Evolutionary conservation across 2,888 invertebrate species (phyloP).

Genomic region (Caenorhabditis japonica): DNA sequence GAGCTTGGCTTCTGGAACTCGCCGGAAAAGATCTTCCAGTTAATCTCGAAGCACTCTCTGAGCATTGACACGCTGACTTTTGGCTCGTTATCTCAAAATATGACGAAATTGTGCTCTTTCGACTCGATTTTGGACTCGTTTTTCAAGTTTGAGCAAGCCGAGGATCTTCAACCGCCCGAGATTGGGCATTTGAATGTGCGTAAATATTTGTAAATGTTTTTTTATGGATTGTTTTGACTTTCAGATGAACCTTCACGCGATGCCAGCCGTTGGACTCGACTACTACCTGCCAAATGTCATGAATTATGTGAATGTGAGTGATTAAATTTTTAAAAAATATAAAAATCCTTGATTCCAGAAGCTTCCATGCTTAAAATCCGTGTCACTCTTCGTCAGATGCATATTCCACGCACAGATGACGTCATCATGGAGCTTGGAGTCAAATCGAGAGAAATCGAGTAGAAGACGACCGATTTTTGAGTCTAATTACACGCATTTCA

Average conservation of each 20-base stretch:
- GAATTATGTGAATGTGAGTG: conserved; percentile 43
- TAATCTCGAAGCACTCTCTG: conserved; percentile 21
- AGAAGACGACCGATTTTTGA: conserved; percentile 34
- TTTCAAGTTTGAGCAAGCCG: conserved; percentile 53
- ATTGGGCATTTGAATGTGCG: conserved; percentile 46
- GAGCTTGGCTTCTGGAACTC: conserved; percentile 58
- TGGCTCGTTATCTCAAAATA: conserved; percentile 40
- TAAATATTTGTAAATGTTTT: background rate
- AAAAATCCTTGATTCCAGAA: conserved; percentile 22
- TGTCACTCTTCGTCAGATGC: conserved; percentile 53
- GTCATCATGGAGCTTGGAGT: conserved; percentile 46
- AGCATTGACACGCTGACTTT: conserved; percentile 42
- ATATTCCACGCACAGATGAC: conserved; percentile 39
- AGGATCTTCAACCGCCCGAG: conserved; percentile 14
- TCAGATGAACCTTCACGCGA: conserved; percentile 55
- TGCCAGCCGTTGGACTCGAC: conserved; percentile 55
- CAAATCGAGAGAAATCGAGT: conserved; percentile 10
- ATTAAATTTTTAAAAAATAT: background rate
- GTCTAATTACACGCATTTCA: conserved; percentile 36
- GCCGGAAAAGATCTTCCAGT: conserved; percentile 55
- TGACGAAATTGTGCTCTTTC: conserved; percentile 52
- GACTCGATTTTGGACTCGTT: conserved; percentile 56
- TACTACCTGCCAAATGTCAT: conserved; percentile 59
- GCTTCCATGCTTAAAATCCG: conserved; percentile 14
- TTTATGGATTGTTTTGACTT: too few species aligned